Evolutionary conservation across 2,888 invertebrate species (phyloP), one percentile per base, ranked within the genome.

Genomic region (Apamea monoglypha): DNA sequence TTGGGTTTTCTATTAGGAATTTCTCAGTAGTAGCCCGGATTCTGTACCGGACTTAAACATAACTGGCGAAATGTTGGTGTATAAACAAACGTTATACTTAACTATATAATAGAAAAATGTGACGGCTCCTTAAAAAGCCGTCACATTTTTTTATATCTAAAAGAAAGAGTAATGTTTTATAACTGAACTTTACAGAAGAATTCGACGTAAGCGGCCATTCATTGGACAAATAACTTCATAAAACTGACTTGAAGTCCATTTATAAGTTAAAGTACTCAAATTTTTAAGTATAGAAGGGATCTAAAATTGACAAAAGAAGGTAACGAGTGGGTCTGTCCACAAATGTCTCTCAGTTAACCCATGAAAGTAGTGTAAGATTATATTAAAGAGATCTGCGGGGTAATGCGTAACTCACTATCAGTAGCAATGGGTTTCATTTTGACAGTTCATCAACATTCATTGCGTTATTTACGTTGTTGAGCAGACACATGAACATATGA

Each of bases 161-260:
- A 76, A 76, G n/a, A 44, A 63, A 75, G 61, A 81, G 36, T 75
- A 72, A 68, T 61, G 74, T 72, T 69, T 56, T 63, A 50, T 53
- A 75, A 79, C 32, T 36, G 29, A 75, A 70, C 21, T 70, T 77
- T 56, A n/a, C 40, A 59, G 56, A 59, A 63, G 85, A 85, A 61
- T 83, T 85, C 40, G 56, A 68, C 56, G 53, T 76, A 78, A 81
- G 74, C 74, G 74, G 59, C 83, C 83, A 85, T 83, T 87, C 77
- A 81, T 83, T 71, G 68, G 25, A 81, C 74, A 81, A 85, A 85
- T 85, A 85, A 83, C 78, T 81, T 75, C 40, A 69, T 87, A 87
- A 80, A 86, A 82, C 67, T 70, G 53, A 68, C 67, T 75, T 63
- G n/a, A 50, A 74, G 50, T 76, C 76, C 67, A 67, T 72, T 84